These are phyloP conservation scores for Sylvilagus floridanus DNA, from an alignment of 2,797 vertebrate species.

Conservation along the genomic window DNA sequence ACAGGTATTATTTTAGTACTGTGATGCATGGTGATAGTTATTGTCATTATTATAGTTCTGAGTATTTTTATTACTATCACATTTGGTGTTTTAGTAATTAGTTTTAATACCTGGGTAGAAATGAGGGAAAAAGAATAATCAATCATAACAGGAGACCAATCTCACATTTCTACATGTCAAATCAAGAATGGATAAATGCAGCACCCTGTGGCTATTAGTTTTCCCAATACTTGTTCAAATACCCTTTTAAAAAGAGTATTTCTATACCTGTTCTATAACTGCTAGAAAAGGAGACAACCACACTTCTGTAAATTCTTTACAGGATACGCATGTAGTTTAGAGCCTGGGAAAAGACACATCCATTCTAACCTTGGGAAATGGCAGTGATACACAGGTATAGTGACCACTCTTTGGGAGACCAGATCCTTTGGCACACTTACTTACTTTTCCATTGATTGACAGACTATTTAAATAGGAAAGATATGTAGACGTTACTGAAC, in stretches of 20 bases:
- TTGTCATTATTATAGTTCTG: not conserved
- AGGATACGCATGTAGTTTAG: not conserved
- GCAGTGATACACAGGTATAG: not conserved
- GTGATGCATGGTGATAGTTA: not conserved
- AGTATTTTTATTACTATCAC: conserved; percentile 4
- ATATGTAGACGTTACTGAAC: not conserved
- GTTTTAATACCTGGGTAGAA: conserved; percentile 13
- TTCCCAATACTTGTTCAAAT: not conserved
- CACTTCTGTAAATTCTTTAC: conserved; percentile 3
- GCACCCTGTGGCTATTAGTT: not conserved
- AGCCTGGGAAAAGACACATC: not conserved
- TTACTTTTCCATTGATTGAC: not conserved
- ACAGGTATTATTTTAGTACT: not conserved
- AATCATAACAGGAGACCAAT: not conserved
- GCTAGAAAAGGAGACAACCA: not conserved
- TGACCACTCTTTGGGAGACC: not conserved
- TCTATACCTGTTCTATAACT: not conserved
- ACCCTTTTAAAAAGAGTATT: not conserved
- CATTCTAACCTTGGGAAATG: not conserved
- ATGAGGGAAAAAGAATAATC: not conserved
- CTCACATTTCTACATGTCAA: not conserved
- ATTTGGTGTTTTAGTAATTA: conserved; percentile 3
- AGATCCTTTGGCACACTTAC: not conserved
- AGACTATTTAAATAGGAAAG: not conserved
- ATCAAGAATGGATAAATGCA: not conserved